A percentile compares a stretch with the other conserved stretches of the same genome.
phyloP scores from a whole-genome alignment of 2,797 vertebrate species.

The Myotis vivesi region DNA sequence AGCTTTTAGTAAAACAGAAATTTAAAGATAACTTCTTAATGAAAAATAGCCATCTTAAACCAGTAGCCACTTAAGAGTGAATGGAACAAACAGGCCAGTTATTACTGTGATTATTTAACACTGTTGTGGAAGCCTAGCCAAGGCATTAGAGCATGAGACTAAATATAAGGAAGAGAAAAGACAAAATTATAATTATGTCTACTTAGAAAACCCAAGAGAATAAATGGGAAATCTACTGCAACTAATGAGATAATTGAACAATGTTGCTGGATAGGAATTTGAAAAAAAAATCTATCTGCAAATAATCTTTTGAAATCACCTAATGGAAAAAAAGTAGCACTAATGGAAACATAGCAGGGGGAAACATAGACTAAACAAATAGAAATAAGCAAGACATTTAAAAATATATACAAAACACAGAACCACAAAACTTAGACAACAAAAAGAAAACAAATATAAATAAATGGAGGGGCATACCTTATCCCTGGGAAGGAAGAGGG shows the following conservation, averaged over 20 bases:
- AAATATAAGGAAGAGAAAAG: not conserved
- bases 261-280: not conserved
- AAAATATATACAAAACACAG: not conserved
- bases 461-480: not conserved
- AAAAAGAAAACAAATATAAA: not conserved
- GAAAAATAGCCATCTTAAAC: not conserved
- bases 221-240: not conserved
- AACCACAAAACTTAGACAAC: not conserved
- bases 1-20: not conserved
- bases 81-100: not conserved
- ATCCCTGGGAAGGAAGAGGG: not conserved
- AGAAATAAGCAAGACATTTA: not conserved
- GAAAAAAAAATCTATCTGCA: slow-evolving; percentile 13
- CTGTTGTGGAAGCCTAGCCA: not conserved
- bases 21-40: not conserved
- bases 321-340: not conserved
- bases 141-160: not conserved
- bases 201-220: not conserved
- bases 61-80: not conserved
- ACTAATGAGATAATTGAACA: not conserved
- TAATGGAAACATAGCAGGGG: not conserved
- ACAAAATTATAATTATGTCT: not conserved
- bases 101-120: not conserved
- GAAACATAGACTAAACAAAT: not conserved
- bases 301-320: slow-evolving; percentile 22